These are phyloP conservation scores for Drosophila paucipuncta DNA, from an alignment of 2,888 invertebrate species.

Conservation along the genomic window DNA sequence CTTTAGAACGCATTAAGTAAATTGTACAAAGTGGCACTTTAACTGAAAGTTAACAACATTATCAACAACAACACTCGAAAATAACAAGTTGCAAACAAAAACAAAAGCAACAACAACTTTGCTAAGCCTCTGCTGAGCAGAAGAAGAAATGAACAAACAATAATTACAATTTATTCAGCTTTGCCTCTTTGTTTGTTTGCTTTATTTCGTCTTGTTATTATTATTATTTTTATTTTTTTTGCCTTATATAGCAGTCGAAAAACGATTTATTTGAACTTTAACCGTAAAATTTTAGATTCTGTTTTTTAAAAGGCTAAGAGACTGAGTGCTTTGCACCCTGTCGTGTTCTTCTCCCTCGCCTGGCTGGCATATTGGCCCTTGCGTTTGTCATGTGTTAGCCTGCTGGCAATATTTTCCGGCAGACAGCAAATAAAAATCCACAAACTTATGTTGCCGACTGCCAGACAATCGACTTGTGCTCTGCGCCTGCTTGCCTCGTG, in stretches of 20 bases:
- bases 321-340: slow-evolving; percentile 10
- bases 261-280: slow-evolving; percentile 53
- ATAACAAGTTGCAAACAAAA: slow-evolving; percentile 43
- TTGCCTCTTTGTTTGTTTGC: background rate
- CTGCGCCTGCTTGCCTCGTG: slow-evolving; percentile 35
- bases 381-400: slow-evolving; percentile 81
- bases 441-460: slow-evolving; percentile 76
- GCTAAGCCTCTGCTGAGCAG: slow-evolving; percentile 24
- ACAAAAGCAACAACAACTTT: slow-evolving; percentile 45
- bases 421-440: slow-evolving; percentile 81
- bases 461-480: slow-evolving; percentile 53
- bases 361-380: slow-evolving; percentile 58
- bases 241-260: slow-evolving; percentile 15
- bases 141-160: slow-evolving; percentile 53
- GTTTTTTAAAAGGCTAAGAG: slow-evolving; percentile 19
- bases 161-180: slow-evolving; percentile 58
- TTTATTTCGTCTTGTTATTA: background rate
- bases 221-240: background rate
- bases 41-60: slow-evolving; percentile 62
- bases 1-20: slow-evolving; percentile 58
- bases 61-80: slow-evolving; percentile 57
- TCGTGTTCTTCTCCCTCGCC: background rate
- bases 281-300: slow-evolving; percentile 28
- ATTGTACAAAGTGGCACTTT: slow-evolving; percentile 72
- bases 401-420: slow-evolving; percentile 76